Evolutionary conservation across 2,888 invertebrate genomes (phyloP).

Genomic region (Sarcophaga rosellei): DNA sequence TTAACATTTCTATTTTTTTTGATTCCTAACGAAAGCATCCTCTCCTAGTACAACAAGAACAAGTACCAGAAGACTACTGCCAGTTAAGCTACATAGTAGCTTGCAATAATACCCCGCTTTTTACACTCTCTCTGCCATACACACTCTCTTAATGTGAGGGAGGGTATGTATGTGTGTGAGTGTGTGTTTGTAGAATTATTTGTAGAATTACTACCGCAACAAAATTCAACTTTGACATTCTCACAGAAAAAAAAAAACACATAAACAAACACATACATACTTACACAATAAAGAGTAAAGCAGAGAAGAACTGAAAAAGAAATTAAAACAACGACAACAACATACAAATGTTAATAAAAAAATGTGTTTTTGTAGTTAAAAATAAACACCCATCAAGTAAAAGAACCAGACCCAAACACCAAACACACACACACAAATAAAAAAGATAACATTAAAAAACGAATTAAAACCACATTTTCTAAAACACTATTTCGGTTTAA

Average conservation of each 20-base stretch:
- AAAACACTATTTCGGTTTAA: not conserved
- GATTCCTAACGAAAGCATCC: not conserved
- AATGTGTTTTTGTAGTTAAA: slow-evolving; percentile 30
- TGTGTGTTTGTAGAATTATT: slow-evolving; percentile 26
- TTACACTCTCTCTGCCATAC: not conserved
- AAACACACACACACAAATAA: not conserved
- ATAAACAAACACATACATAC: not conserved
- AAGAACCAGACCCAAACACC: not conserved
- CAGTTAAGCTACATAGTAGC: not conserved
- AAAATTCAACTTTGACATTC: slow-evolving; percentile 61
- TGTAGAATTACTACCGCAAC: slow-evolving; percentile 43
- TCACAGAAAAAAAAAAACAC: not conserved
- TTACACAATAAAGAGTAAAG: slow-evolving; percentile 10
- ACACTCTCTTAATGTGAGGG: not conserved
- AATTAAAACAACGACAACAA: slow-evolving; percentile 8
- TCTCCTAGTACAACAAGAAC: not conserved
- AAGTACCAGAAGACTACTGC: slow-evolving; percentile 31
- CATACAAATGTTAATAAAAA: slow-evolving; percentile 5
- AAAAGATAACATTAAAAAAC: not conserved
- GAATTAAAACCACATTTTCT: slow-evolving; percentile 10
- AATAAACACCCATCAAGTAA: slow-evolving; percentile 31
- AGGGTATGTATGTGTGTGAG: not conserved
- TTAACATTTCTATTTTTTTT: slow-evolving; percentile 9
- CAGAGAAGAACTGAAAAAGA: not conserved
- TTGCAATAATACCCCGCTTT: not conserved